A percentile compares a stretch with the other conserved stretches of the same genome.
Conservation (phyloP, 1,140 invertebrate species). For the Lepidostoma basale region DNA sequence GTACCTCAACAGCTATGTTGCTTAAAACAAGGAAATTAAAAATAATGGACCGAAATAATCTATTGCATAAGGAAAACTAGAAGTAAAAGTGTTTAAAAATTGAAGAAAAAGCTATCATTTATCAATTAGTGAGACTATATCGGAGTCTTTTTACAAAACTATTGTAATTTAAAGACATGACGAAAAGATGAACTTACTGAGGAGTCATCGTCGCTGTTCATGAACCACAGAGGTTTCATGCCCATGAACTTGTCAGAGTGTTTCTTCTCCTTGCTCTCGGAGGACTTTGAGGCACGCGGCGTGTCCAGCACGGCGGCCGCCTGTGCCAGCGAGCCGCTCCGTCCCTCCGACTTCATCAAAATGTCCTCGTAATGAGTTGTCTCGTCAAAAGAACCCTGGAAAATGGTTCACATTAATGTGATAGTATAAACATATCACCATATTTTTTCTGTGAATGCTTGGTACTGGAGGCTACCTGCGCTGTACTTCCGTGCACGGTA, state of each 20-base stretch:
- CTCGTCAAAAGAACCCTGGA: constrained; percentile 68
- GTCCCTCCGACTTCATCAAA: constrained; percentile 52
- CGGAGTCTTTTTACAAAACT: too few species aligned
- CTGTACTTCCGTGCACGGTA: constrained; percentile 75
- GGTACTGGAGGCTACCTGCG: constrained; percentile 55
- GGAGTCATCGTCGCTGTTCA: constrained; percentile 64
- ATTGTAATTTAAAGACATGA: too few species aligned
- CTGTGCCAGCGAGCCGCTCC: constrained; percentile 40
- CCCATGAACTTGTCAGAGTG: constrained; percentile 47
- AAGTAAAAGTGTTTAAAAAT: too few species aligned
- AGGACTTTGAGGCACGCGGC: constrained; percentile 13
- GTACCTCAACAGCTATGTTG: neutral
- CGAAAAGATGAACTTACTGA: constrained; percentile 22
- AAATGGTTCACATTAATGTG: constrained; percentile 9
- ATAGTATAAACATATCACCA: neutral
- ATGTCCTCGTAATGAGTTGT: constrained; percentile 64
- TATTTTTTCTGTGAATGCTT: neutral
- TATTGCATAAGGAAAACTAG: too few species aligned
- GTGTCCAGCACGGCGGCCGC: constrained; percentile 39
- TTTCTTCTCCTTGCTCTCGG: constrained; percentile 38
- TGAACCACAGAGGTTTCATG: constrained; percentile 64
- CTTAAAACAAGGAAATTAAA: neutral
- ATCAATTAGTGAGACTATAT: too few species aligned
- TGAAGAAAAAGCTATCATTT: too few species aligned
- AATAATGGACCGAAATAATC: too few species aligned